phyloP scores from a whole-genome alignment of 2,888 invertebrate genomes.

The Phaonia tiefii region DNA sequence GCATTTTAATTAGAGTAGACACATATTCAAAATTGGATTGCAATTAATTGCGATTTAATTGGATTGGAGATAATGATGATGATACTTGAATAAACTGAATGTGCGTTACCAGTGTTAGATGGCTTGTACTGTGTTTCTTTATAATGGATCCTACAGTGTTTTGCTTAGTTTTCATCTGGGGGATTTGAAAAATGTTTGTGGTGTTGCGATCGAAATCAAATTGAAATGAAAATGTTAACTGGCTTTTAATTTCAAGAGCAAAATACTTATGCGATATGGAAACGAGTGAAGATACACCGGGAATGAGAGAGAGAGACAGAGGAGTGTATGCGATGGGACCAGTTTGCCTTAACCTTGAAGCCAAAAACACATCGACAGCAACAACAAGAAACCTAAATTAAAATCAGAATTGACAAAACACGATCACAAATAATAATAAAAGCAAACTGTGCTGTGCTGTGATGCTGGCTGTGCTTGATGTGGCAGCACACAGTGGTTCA shows the following conservation, averaged over 20 bases:
- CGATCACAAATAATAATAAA: slow-evolving; percentile 44
- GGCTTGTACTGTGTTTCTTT: too few relatives aligned
- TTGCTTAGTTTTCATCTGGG: too few relatives aligned
- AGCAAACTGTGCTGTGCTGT: slow-evolving; percentile 14
- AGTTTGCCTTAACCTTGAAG: slow-evolving; percentile 69
- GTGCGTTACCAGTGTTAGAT: neutral
- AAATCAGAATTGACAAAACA: slow-evolving; percentile 61
- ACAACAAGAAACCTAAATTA: slow-evolving; percentile 35
- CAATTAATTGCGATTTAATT: too few relatives aligned
- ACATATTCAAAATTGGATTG: too few relatives aligned
- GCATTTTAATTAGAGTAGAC: too few relatives aligned
- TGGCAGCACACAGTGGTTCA: too few relatives aligned
- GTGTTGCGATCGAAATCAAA: neutral
- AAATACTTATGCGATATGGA: neutral
- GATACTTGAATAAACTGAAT: too few relatives aligned
- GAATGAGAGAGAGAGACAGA: slow-evolving; percentile 21
- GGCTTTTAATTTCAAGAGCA: slow-evolving; percentile 19
- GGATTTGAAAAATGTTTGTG: neutral
- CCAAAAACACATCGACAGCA: slow-evolving; percentile 47
- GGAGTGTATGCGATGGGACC: slow-evolving; percentile 62
- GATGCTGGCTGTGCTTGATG: too few relatives aligned
- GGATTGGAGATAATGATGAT: too few relatives aligned
- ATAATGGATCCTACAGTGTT: too few relatives aligned
- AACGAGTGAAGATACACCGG: neutral
- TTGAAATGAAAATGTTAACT: neutral